A percentile compares a stretch with the other conserved stretches of the same genome.
Evolutionary conservation across 2,797 vertebrate species (phyloP).

Genomic region (Eulemur albifrons): DNA sequence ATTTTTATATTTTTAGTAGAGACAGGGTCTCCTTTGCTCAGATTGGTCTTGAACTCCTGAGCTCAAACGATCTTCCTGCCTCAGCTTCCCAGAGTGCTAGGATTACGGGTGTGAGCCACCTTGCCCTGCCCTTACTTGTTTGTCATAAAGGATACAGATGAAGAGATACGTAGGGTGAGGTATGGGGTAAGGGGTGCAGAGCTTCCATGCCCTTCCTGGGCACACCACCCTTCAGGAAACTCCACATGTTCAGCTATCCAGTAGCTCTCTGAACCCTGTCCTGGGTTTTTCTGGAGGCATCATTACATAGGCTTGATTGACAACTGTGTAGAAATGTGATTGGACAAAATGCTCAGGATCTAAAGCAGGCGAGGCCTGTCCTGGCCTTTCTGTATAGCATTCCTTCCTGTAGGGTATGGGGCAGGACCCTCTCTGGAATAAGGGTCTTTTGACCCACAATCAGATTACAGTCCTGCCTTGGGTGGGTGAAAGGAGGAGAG

Average conservation of each 20-base stretch:
- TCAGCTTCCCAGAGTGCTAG: too few species aligned
- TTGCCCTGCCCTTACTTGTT: too few species aligned
- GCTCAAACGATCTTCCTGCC: accelerated
- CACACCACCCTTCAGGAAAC: too few species aligned
- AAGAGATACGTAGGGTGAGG: too few species aligned
- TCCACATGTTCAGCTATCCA: not conserved
- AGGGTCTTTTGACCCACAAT: not conserved
- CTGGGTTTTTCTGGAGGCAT: not conserved
- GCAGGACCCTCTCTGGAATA: not conserved
- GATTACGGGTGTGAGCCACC: too few species aligned
- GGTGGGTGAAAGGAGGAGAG: not conserved
- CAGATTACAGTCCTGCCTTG: not conserved
- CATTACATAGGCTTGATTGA: not conserved
- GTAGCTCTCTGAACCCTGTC: not conserved
- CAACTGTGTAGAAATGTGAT: not conserved
- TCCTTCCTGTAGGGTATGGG: not conserved
- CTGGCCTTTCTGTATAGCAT: not conserved
- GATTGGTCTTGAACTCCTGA: too few species aligned
- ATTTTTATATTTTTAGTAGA: too few species aligned
- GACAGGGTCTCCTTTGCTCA: too few species aligned
- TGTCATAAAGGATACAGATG: too few species aligned
- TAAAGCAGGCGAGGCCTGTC: not conserved
- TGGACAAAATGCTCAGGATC: not conserved
- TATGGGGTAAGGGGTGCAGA: not conserved
- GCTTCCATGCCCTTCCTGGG: not conserved